These are phyloP conservation scores for Goniozus legneri DNA, from an alignment of 1,140 invertebrate genomes.

Conservation along the genomic window DNA sequence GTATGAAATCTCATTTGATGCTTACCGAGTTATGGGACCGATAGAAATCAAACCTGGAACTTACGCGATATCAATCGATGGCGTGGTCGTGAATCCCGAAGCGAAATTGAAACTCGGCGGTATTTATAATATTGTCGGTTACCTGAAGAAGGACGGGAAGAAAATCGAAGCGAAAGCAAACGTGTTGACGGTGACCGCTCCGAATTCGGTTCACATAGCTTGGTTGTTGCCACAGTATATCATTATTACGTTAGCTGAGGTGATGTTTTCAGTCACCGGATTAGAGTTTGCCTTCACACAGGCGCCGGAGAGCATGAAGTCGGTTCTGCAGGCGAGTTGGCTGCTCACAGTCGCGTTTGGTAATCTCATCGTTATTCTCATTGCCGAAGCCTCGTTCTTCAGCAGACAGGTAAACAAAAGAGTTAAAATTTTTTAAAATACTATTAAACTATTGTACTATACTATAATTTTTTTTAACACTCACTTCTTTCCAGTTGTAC, in stretches of 20 bases:
- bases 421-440: neutral
- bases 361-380: constrained; percentile 84
- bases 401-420: constrained; percentile 58
- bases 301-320: constrained; percentile 89
- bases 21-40: too few relatives aligned
- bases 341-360: constrained; percentile 86
- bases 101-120: constrained; percentile 55
- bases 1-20: constrained; percentile 29
- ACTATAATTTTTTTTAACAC: neutral
- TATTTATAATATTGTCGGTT: constrained; percentile 57
- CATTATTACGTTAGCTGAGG: constrained; percentile 77
- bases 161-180: constrained; percentile 23
- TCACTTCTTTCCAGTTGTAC: constrained; percentile 61
- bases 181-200: constrained; percentile 56
- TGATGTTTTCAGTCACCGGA: constrained; percentile 89
- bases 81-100: constrained; percentile 23
- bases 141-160: constrained; percentile 26
- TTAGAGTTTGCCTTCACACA: constrained; percentile 89
- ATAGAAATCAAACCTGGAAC: constrained; percentile 42
- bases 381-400: constrained; percentile 69
- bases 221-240: constrained; percentile 86
- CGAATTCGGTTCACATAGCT: constrained; percentile 74
- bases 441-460: neutral
- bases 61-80: constrained; percentile 46
- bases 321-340: constrained; percentile 86